Evolutionary conservation across 2,888 invertebrate species (phyloP).

Genomic region (Thecocarcelia acutangulata): DNA sequence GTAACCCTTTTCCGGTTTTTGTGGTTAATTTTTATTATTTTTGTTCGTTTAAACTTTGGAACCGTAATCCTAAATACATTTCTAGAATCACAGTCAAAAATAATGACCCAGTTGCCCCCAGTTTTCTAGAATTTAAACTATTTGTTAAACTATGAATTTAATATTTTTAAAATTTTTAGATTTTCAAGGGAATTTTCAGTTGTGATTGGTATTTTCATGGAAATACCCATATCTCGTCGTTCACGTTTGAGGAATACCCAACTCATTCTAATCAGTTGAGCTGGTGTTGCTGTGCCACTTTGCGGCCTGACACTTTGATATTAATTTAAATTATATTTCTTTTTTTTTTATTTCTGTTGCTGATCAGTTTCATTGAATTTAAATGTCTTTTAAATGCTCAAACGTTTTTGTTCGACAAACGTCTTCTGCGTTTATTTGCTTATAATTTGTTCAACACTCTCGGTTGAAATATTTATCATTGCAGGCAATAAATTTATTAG

Average conservation of each 20-base stretch:
- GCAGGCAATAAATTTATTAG: neutral
- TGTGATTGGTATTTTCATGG: too few species aligned
- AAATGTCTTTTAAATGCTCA: conserved; percentile 44
- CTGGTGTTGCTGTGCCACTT: conserved; percentile 69
- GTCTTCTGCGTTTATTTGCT: conserved; percentile 50
- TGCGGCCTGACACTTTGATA: conserved; percentile 71
- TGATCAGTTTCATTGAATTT: conserved; percentile 42
- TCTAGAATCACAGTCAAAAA: too few species aligned
- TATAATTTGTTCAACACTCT: conserved; percentile 73
- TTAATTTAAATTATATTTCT: conserved; percentile 39
- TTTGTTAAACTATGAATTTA: too few species aligned
- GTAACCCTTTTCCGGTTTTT: too few species aligned
- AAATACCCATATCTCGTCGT: too few species aligned
- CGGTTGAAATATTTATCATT: conserved; percentile 69
- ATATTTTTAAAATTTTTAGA: too few species aligned
- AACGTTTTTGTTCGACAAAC: conserved; percentile 27
- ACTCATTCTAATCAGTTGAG: conserved; percentile 59
- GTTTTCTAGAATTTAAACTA: too few species aligned
- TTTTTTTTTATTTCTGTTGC: conserved; percentile 25
- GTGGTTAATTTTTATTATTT: too few species aligned
- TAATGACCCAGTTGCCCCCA: too few species aligned
- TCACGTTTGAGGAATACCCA: conserved; percentile 13
- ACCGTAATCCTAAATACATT: too few species aligned
- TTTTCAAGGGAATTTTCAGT: too few species aligned
- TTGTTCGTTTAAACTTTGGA: too few species aligned